phyloP scores from a whole-genome alignment of 2,113 vertebrate genomes.

The Dicentrarchus labrax region DNA sequence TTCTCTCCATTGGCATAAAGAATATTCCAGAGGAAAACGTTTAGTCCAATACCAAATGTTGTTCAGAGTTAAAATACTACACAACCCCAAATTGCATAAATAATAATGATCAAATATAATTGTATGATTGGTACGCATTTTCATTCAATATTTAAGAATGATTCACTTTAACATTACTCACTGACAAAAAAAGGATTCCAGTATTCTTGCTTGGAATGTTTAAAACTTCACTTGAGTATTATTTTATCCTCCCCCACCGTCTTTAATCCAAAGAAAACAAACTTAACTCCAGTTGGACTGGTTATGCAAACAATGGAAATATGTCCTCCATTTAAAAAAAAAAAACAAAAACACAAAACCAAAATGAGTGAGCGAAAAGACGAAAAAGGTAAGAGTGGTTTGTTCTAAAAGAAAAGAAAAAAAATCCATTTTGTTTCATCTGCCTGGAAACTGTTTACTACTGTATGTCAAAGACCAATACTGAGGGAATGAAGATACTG shows the following conservation, averaged over 20 bases:
- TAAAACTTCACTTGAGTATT: conserved; percentile 57
- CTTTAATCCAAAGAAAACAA: conserved; percentile 68
- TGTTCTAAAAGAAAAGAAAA: conserved; percentile 11
- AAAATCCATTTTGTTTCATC: conserved; percentile 34
- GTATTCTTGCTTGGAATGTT: conserved; percentile 80
- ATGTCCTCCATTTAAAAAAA: conserved; percentile 40
- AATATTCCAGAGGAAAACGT: conserved; percentile 33
- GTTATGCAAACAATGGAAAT: conserved; percentile 65
- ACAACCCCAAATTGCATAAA: conserved; percentile 69
- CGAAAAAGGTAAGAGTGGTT: conserved; percentile 19
- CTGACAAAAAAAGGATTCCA: conserved; percentile 59
- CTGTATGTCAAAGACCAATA: conserved; percentile 49
- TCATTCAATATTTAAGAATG: conserved; percentile 52
- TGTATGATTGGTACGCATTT: conserved; percentile 49
- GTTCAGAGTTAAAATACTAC: conserved; percentile 63
- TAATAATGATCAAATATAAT: conserved; percentile 63
- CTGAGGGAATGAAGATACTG: conserved; percentile 53
- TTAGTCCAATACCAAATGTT: conserved; percentile 57
- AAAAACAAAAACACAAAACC: no score
- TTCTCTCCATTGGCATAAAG: conserved; percentile 22
- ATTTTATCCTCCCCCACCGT: conserved; percentile 26
- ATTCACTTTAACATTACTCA: conserved; percentile 47
- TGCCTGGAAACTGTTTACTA: conserved; percentile 1
- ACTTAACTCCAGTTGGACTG: conserved; percentile 55
- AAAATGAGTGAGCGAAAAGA: conserved; percentile 11